These are phyloP conservation scores for Aphrophora alni DNA, from an alignment of 2,888 invertebrate genomes.

Conservation along the genomic window DNA sequence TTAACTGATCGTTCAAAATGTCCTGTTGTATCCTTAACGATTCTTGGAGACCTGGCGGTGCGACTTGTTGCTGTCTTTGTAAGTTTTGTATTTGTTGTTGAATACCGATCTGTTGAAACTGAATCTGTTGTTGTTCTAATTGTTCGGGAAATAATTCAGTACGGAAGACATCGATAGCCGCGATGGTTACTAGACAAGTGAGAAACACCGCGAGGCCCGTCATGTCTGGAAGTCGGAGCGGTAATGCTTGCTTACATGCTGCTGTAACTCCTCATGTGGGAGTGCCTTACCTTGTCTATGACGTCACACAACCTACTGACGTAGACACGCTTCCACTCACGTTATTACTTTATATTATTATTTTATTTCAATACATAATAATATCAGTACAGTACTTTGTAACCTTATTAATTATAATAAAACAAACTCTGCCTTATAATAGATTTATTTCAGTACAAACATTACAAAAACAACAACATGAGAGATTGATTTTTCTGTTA, in stretches of 20 bases:
- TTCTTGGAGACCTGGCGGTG: slow-evolving; percentile 38
- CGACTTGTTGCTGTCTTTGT: slow-evolving; percentile 44
- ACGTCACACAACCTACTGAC: not conserved
- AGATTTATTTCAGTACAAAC: no score
- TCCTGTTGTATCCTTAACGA: slow-evolving; percentile 44
- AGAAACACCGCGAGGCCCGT: not conserved
- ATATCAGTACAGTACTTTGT: no score
- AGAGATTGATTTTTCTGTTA: no score
- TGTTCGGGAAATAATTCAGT: slow-evolving; percentile 52
- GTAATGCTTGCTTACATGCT: not conserved
- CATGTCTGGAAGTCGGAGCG: not conserved
- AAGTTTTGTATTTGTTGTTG: slow-evolving; percentile 55
- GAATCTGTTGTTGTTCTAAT: slow-evolving; percentile 52
- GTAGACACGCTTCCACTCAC: no score
- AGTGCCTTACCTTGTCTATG: not conserved
- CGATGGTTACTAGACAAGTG: not conserved
- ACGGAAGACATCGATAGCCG: slow-evolving; percentile 26
- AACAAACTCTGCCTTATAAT: no score
- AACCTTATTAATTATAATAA: no score
- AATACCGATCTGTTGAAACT: slow-evolving; percentile 54
- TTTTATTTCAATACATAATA: no score
- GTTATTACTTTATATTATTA: no score
- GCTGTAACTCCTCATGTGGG: not conserved
- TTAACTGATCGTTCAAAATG: slow-evolving; percentile 43
- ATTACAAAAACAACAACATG: no score